Percentiles rank a stretch among this genome's conserved stretches.
These are phyloP conservation scores for Lissocephala sabroskyi DNA, from an alignment of 2,888 invertebrate genomes.

Conservation along the genomic window DNA sequence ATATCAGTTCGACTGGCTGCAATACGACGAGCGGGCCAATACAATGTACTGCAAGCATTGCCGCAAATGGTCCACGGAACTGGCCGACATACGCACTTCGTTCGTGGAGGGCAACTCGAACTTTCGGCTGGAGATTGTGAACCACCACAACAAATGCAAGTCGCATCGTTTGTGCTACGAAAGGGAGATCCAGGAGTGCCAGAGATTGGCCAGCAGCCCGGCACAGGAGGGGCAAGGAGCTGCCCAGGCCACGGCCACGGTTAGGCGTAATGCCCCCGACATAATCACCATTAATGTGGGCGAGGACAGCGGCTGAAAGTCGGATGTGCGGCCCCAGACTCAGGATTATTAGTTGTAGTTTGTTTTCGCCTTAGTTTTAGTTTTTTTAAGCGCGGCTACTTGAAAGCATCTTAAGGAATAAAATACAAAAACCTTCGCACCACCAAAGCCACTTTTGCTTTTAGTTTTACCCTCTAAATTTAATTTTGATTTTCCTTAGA, in stretches of 20 bases:
- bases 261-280: slow-evolving; percentile 36
- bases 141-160: slow-evolving; percentile 86
- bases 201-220: slow-evolving; percentile 9
- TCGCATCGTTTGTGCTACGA: slow-evolving; percentile 80
- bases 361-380: slow-evolving; percentile 16
- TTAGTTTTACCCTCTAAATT: neutral
- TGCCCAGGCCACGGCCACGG: slow-evolving; percentile 5
- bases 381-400: slow-evolving; percentile 34
- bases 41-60: slow-evolving; percentile 84
- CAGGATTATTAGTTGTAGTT: slow-evolving; percentile 38
- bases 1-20: slow-evolving; percentile 81
- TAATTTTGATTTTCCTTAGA: neutral
- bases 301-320: slow-evolving; percentile 42
- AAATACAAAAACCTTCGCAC: slow-evolving; percentile 2
- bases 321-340: slow-evolving; percentile 17
- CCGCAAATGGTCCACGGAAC: slow-evolving; percentile 80
- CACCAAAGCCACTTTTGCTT: neutral
- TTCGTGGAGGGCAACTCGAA: slow-evolving; percentile 85
- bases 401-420: slow-evolving; percentile 30
- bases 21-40: slow-evolving; percentile 79
- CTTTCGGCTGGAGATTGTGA: slow-evolving; percentile 84
- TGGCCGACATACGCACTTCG: slow-evolving; percentile 83
- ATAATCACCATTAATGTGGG: slow-evolving; percentile 68
- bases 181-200: slow-evolving; percentile 70
- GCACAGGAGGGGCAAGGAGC: neutral